Evolutionary conservation across 2,888 invertebrate genomes (phyloP), one percentile per base, ranked within the genome.

Genomic region (Drosophila flavopinicola): DNA sequence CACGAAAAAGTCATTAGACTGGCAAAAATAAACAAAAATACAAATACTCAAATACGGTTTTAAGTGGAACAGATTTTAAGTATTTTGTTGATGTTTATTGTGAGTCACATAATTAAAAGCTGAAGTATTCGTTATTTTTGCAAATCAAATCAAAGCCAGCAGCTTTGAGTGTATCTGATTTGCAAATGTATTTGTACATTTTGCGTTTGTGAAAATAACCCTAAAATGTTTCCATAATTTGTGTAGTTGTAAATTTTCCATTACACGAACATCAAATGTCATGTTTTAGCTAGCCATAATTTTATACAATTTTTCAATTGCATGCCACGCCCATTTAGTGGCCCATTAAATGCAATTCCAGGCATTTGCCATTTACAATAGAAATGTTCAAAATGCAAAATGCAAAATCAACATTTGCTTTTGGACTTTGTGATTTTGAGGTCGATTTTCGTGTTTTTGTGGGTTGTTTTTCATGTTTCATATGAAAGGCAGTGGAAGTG

Each of bases 341-440:
- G 37, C 13, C 15, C 37, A 54, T 64, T 57, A 44, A 57, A 33
- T 57, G 27, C 6, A 29, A 52, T 37, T 48, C 24, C 25, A 7
- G 38, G n/a, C 4, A 20, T 35, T 60, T 41, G 13, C 3, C 17
- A 25, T 49, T 57, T 42, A 41, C 51, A 42, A 42, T 35, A 32
- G 33, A 51, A 47, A 45, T 66, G 41, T 32, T 44, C 23, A 66
- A 59, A 66, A 66, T 47, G n/a, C n/a, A n/a, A n/a, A n/a, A n/a
- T 32, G 57, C 23, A 66, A 59, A 66, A 66, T 47, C 41, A 66
- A 66, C 66, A 66, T 66, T 66, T 66, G 45, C 39, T 51, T 52
- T 47, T 59, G 6, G 10, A 58, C 66, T 57, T 65, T 49, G 29
- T 33, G 6, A 49, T 17, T 39, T 58, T 59, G 49, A 13, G 39